Evolutionary conservation across 2,888 invertebrate genomes (phyloP).

Genomic region (Antheraea assamensis): DNA sequence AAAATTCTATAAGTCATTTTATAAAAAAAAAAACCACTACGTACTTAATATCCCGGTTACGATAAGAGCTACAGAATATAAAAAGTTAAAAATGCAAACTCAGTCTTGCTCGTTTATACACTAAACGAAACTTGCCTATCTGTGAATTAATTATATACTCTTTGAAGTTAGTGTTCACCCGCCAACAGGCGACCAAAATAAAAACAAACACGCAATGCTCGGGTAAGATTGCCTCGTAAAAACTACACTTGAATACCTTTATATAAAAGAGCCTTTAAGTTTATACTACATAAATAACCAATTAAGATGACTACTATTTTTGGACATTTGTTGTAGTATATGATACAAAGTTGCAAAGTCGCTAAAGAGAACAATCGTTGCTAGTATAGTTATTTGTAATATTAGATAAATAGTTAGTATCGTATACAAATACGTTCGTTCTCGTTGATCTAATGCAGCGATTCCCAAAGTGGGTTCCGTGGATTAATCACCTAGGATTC

Average conservation of each 20-base stretch:
- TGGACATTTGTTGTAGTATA: no score
- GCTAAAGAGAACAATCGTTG: no score
- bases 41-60: no score
- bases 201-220: constrained; percentile 66
- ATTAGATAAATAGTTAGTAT: no score
- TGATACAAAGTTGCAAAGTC: no score
- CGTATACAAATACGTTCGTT: no score
- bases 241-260: constrained; percentile 37
- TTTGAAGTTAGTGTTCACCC: constrained; percentile 48
- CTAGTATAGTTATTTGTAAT: no score
- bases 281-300: background rate
- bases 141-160: constrained; percentile 39
- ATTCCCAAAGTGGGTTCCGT: no score
- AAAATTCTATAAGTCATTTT: no score
- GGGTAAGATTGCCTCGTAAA: constrained; percentile 74
- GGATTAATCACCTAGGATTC: no score
- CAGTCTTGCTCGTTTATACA: background rate
- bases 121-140: constrained; percentile 20
- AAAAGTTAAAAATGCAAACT: background rate
- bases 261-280: constrained; percentile 6
- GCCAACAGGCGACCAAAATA: constrained; percentile 59
- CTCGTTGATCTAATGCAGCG: no score
- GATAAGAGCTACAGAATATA: background rate
- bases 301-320: background rate
- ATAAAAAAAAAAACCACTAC: no score